These are phyloP conservation scores for Drosophila infuscata DNA, from an alignment of 2,888 invertebrate species.

Conservation along the genomic window DNA sequence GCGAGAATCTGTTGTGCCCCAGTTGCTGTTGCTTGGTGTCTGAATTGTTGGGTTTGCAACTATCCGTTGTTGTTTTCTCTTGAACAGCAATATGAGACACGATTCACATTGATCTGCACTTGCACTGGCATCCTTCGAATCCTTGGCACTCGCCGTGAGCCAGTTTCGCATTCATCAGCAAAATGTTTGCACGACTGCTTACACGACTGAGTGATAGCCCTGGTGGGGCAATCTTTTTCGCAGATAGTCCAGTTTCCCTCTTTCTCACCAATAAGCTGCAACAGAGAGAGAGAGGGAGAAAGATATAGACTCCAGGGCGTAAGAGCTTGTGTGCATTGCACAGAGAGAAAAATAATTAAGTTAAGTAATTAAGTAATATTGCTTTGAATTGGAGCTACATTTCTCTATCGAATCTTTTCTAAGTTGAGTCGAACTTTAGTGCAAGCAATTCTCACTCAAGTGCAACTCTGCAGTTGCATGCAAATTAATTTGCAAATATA, in stretches of 20 bases:
- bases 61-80: slow-evolving; percentile 26
- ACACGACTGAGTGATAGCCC: slow-evolving; percentile 39
- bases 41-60: background rate
- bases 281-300: slow-evolving; percentile 10
- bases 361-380: background rate
- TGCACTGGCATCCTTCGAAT: slow-evolving; percentile 26
- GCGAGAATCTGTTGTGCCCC: slow-evolving; percentile 30
- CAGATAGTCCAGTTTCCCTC: slow-evolving; percentile 11
- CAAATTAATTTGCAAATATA: slow-evolving; percentile 1
- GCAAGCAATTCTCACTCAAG: background rate
- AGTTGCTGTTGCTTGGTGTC: slow-evolving; percentile 13
- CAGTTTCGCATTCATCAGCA: slow-evolving; percentile 46
- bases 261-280: slow-evolving; percentile 40
- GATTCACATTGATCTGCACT: slow-evolving; percentile 51
- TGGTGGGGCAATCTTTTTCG: slow-evolving; percentile 14
- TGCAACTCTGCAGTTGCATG: slow-evolving; percentile 12
- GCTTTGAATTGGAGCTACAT: background rate
- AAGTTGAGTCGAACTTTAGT: background rate
- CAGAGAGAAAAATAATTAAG: slow-evolving; percentile 13
- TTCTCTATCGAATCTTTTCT: background rate
- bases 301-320: background rate
- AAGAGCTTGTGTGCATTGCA: slow-evolving; percentile 2
- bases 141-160: slow-evolving; percentile 19
- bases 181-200: slow-evolving; percentile 54
- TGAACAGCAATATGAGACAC: slow-evolving; percentile 40